Conservation (phyloP, 2,113 vertebrate genomes). For the Rhagologus leucostigma region DNA sequence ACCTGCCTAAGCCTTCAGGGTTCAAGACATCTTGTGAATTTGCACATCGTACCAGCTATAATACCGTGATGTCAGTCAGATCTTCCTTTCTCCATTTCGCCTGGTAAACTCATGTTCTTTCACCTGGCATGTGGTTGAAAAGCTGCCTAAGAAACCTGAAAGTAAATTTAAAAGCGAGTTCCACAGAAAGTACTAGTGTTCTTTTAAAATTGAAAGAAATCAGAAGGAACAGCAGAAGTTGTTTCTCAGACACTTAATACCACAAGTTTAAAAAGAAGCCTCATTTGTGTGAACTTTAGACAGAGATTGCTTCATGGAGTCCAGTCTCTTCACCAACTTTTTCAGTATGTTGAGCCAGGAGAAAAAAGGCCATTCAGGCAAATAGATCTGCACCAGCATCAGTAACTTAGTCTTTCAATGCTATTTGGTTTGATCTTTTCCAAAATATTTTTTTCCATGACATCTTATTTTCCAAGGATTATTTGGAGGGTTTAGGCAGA, state of each 20-base stretch:
- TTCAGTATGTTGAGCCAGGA: not conserved
- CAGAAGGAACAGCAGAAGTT: not conserved
- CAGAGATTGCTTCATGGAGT: not conserved
- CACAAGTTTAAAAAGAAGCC: not conserved
- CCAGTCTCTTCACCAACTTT: not conserved
- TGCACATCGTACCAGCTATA: rapidly evolving
- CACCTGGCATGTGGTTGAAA: not conserved
- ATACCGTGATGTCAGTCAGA: not conserved
- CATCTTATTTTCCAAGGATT: not conserved
- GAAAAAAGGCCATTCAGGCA: not conserved
- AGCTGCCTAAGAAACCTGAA: not conserved
- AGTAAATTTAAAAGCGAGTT: not conserved
- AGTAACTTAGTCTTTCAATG: not conserved
- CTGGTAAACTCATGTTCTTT: not conserved
- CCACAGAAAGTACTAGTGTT: not conserved
- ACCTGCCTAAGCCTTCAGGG: not conserved
- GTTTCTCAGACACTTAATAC: not conserved
- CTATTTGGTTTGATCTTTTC: not conserved
- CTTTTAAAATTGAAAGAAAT: not conserved
- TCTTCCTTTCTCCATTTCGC: not conserved
- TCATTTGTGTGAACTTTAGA: not conserved
- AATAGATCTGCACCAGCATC: not conserved
- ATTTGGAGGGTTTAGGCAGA: not conserved
- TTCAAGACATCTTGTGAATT: not conserved
- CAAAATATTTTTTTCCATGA: not conserved